Evolutionary conservation across 2,113 vertebrate species (phyloP), one percentile per base, ranked within the genome.

Genomic region (Balaenoptera acutorostrata): DNA sequence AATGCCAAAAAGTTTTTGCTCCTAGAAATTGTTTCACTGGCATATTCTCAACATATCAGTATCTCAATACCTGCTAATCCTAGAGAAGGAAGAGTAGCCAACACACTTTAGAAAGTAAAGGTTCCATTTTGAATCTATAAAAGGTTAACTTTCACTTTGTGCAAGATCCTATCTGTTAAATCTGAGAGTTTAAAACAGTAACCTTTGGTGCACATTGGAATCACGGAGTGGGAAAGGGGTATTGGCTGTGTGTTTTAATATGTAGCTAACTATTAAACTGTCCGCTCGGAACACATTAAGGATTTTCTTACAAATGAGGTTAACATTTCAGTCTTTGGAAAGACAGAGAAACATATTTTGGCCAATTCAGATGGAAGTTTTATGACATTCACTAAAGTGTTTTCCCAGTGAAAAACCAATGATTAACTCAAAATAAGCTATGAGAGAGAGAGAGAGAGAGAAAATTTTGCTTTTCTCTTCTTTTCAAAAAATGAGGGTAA

Each of bases 1-100:
- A 81, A 90, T 85, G 88, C 94, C 96, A 97, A 27, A 95, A 95
- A 71, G 44, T 23, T 81, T 90, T 85, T 93, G 84, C 71, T 94
- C 82, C 93, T 86, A 80, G 95, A 97, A 93, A 91, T 61, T 71
- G 74, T 90, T 84, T 94, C 71, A 72, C 59, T 90, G 74, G 44
- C 44, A 83, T 49, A 57, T 49, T 84, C 69, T 75, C 49, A 85
- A 77, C 39, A 15, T 8, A 63, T 29, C 36, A 78, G n/a, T 66
- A 84, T 90, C 85, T 90, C 59, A 46, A 31, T 82, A 90, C 61
- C 72, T 94, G 59, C 41, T 85, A 95, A 89, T 89, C 49, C 69
- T 31, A 52, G 39, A 55, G 36, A 55, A 89, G 63, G 12, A 68
- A 64, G 77, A 61, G 4, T 20, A 20, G 78, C 68, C 72, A 84